These are phyloP conservation scores for Trichechus manatus DNA, from an alignment of 2,113 vertebrate genomes.

Conservation along the genomic window DNA sequence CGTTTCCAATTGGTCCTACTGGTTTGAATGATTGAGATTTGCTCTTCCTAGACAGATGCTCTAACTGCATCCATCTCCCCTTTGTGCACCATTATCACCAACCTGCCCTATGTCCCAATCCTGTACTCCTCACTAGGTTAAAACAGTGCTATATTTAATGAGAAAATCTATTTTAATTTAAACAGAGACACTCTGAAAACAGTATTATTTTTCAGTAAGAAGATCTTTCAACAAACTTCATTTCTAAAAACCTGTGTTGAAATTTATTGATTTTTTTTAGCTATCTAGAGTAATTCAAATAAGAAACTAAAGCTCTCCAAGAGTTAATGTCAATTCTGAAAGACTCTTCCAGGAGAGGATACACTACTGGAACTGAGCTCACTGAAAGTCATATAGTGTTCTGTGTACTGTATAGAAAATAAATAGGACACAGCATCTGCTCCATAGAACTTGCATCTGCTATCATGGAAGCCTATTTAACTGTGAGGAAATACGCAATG, in stretches of 20 bases:
- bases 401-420: background rate
- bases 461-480: background rate
- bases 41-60: background rate
- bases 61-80: background rate
- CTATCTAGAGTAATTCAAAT: background rate
- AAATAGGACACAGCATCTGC: background rate
- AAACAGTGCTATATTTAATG: background rate
- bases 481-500: background rate
- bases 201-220: background rate
- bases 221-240: background rate
- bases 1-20: background rate
- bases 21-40: background rate
- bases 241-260: background rate
- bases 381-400: background rate
- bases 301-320: background rate
- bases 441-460: background rate
- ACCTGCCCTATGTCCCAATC: background rate
- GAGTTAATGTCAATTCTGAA: background rate
- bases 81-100: background rate
- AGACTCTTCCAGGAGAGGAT: background rate
- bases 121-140: background rate
- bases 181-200: background rate
- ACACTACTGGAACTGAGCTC: background rate
- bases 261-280: background rate
- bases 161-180: background rate